phyloP scores from a whole-genome alignment of 2,888 invertebrate genomes.

The Liodrosophila aerea region DNA sequence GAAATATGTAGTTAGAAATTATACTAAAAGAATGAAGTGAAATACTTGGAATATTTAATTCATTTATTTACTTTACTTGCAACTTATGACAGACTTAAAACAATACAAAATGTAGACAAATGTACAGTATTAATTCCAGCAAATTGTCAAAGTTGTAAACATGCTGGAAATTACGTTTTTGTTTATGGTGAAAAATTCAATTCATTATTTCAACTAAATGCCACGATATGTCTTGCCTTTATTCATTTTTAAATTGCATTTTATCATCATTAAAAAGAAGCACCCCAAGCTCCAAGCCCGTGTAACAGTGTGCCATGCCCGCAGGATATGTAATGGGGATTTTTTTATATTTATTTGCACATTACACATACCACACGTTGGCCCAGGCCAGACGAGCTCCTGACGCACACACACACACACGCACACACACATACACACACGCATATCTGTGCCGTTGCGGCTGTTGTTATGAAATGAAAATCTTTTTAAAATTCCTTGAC shows the following conservation, averaged over 20 bases:
- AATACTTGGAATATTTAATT: no score
- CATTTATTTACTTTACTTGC: no score
- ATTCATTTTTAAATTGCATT: neutral
- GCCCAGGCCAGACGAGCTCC: slow-evolving; percentile 7
- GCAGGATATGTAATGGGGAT: slow-evolving; percentile 31
- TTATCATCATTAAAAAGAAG: neutral
- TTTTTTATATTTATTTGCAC: slow-evolving; percentile 22
- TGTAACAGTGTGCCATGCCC: slow-evolving; percentile 22
- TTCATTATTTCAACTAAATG: no score
- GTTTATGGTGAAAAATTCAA: no score
- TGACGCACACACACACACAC: slow-evolving; percentile 17
- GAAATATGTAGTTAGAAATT: no score
- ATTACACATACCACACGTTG: slow-evolving; percentile 62
- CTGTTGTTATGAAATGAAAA: slow-evolving; percentile 66
- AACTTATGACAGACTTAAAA: no score
- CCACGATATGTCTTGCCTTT: neutral
- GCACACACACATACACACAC: no score
- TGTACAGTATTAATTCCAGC: no score
- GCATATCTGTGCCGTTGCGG: slow-evolving; percentile 28
- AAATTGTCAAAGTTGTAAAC: no score
- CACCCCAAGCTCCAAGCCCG: no score
- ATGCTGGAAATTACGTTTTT: neutral
- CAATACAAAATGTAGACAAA: no score
- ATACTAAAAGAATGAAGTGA: no score
- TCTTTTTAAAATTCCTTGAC: slow-evolving; percentile 66